phyloP scores from a whole-genome alignment of 2,113 vertebrate species.

The Pholis gunnellus region DNA sequence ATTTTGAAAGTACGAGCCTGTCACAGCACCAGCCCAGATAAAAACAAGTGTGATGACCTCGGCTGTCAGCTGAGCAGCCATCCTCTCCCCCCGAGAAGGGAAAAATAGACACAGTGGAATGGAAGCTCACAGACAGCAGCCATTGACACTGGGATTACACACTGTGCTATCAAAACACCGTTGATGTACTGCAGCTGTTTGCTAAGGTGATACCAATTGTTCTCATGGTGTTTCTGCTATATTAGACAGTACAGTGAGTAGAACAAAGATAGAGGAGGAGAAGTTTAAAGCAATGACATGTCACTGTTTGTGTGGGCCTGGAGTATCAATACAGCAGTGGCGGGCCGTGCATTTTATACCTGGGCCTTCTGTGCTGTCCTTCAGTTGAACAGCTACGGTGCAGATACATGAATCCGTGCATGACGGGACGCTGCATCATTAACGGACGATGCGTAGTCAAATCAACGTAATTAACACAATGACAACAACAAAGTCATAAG shows the following conservation, averaged over 20 bases:
- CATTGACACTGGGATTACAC: slow-evolving; percentile 48
- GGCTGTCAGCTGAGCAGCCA: slow-evolving; percentile 57
- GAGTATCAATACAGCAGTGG: slow-evolving; percentile 31
- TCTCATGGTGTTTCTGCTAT: slow-evolving; percentile 31
- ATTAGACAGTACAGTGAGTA: slow-evolving; percentile 19
- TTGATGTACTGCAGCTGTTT: slow-evolving; percentile 47
- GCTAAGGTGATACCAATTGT: slow-evolving; percentile 36
- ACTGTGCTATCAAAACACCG: slow-evolving; percentile 21
- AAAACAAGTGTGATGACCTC: slow-evolving; percentile 66
- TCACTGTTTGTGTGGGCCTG: slow-evolving; percentile 29
- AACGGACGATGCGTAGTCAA: too few relatives aligned
- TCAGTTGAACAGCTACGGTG: too few relatives aligned
- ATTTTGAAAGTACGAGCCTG: slow-evolving; percentile 50
- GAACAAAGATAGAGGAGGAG: not conserved
- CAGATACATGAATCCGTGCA: too few relatives aligned
- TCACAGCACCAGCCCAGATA: slow-evolving; percentile 48
- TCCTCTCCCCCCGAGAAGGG: slow-evolving; percentile 22
- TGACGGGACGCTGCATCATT: too few relatives aligned
- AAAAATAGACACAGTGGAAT: slow-evolving; percentile 48
- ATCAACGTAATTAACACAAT: too few relatives aligned
- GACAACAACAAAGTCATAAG: too few relatives aligned
- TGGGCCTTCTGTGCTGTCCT: too few relatives aligned
- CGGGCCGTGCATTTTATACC: too few relatives aligned
- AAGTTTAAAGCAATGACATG: slow-evolving; percentile 15
- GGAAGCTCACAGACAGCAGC: slow-evolving; percentile 34